phyloP scores from a whole-genome alignment of 2,797 vertebrate species.

The Urophycis tenuis region DNA sequence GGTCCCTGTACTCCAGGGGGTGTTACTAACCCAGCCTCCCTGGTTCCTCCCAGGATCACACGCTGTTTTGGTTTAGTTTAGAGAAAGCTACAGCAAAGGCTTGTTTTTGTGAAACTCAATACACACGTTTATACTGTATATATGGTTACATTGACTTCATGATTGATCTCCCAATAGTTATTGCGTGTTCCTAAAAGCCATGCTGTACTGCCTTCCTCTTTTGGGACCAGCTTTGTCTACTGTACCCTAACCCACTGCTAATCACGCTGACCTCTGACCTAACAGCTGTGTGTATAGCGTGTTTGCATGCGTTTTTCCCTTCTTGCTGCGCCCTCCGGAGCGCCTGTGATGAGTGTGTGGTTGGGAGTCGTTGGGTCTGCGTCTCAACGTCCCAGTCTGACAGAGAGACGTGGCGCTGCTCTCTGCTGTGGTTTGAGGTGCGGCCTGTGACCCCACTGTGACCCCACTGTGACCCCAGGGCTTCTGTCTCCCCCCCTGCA shows the following conservation, averaged over 20 bases:
- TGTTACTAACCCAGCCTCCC: neutral
- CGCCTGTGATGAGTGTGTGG: constrained; percentile 43
- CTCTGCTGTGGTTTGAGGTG: constrained; percentile 16
- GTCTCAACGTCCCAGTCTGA: constrained; percentile 14
- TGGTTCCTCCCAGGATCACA: constrained; percentile 10
- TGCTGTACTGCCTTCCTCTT: neutral
- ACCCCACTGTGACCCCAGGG: constrained; percentile 32
- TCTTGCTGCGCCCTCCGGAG: constrained; percentile 10
- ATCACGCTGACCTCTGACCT: neutral
- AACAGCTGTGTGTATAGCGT: constrained; percentile 8
- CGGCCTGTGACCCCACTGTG: no score
- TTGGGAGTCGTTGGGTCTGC: constrained; percentile 20
- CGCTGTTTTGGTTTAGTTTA: constrained; percentile 12
- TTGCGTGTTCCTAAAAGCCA: neutral
- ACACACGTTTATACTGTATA: neutral
- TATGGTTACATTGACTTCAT: neutral
- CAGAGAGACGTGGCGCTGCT: neutral
- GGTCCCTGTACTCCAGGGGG: neutral
- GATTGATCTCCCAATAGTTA: neutral
- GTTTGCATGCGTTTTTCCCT: neutral
- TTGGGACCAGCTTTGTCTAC: neutral
- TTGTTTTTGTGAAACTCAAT: neutral
- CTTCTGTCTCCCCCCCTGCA: constrained; percentile 25
- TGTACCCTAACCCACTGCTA: neutral
- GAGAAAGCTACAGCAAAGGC: neutral